phyloP scores from a whole-genome alignment of 2,113 vertebrate genomes.

The Brevimyrus niger region DNA sequence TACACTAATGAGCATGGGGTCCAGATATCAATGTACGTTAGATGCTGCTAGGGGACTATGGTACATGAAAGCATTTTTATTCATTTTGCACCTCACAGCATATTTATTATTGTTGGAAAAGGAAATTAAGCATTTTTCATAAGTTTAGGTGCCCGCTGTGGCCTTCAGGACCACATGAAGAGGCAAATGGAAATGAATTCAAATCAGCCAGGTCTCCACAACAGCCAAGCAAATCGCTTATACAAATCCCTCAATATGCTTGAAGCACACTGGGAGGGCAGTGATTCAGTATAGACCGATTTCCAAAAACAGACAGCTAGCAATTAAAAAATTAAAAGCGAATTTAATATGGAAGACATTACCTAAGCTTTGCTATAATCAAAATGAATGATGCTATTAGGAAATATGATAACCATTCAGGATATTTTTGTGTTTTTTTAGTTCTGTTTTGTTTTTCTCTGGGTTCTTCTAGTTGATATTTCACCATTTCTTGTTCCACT shows the following conservation, averaged over 20 bases:
- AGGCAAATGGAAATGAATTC: slow-evolving; percentile 2
- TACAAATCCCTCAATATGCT: slow-evolving; percentile 6
- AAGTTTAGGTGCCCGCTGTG: not conserved
- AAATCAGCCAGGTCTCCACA: not conserved
- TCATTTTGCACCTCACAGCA: not conserved
- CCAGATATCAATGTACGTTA: not conserved
- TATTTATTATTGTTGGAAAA: not conserved
- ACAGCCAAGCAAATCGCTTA: not conserved
- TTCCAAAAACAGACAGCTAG: not conserved
- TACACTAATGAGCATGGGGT: not conserved
- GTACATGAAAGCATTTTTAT: not conserved
- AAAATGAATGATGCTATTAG: not conserved
- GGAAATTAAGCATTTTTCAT: not conserved
- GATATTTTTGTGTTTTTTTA: not conserved
- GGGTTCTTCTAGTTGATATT: not conserved
- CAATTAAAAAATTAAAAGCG: not conserved
- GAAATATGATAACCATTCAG: not conserved
- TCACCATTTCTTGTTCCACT: not conserved
- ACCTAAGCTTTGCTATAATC: not conserved
- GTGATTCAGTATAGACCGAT: not conserved
- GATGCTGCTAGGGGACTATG: not conserved
- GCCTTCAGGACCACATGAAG: not conserved
- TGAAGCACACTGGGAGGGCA: not conserved
- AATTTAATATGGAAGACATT: not conserved
- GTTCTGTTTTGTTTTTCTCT: not conserved